Percentiles rank a stretch among this genome's conserved stretches.
phyloP scores from a whole-genome alignment of 2,888 invertebrate species.

The Archips crataeganus region DNA sequence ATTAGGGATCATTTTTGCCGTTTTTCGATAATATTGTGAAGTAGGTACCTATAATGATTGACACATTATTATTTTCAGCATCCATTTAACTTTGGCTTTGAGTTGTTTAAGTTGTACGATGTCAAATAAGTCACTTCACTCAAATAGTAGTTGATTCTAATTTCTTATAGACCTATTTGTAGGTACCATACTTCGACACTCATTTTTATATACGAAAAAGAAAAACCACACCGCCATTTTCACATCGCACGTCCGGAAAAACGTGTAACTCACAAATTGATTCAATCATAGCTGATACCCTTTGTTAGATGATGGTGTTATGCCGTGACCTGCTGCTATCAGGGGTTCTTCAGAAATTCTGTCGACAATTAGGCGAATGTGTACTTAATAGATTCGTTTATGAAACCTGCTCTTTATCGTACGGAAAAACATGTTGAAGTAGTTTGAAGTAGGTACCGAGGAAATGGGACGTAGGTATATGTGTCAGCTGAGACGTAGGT shows the following conservation, averaged over 20 bases:
- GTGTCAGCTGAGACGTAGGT: too few species aligned
- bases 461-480: too few species aligned
- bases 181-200: too few species aligned
- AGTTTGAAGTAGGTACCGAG: neutral
- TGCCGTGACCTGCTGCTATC: constrained; percentile 34
- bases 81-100: too few species aligned
- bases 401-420: neutral
- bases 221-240: neutral
- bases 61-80: too few species aligned
- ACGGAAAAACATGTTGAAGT: neutral
- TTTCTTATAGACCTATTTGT: too few species aligned
- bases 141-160: too few species aligned
- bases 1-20: too few species aligned
- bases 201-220: neutral
- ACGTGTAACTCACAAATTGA: constrained; percentile 35
- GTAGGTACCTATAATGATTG: too few species aligned
- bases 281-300: constrained; percentile 37
- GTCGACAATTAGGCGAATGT: constrained; percentile 6
- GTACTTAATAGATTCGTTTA: constrained; percentile 6
- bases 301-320: constrained; percentile 35
- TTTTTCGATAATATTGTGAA: too few species aligned
- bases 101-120: too few species aligned
- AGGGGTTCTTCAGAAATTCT: constrained; percentile 10
- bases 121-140: too few species aligned
- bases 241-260: constrained; percentile 12